Evolutionary conservation across 2,113 vertebrate species (phyloP).

Genomic region (Cheilinus undulatus): DNA sequence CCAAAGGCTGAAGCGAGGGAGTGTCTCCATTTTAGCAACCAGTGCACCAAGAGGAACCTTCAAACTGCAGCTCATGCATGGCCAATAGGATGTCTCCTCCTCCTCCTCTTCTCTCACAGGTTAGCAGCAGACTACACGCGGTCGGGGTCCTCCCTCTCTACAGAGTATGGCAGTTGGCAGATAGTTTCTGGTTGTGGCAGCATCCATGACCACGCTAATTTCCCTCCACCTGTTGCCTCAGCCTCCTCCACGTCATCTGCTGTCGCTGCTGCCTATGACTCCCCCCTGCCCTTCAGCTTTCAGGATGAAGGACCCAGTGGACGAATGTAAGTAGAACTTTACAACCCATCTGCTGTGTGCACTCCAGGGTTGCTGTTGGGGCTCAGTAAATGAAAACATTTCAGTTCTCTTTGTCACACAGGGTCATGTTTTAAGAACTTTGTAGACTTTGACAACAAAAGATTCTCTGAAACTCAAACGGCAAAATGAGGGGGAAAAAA

Average conservation of each 20-base stretch:
- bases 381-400: background rate
- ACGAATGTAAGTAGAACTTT: conserved; percentile 89
- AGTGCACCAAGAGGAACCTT: background rate
- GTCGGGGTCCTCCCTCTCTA: conserved; percentile 96
- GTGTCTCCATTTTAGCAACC: background rate
- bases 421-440: background rate
- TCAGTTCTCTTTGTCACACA: background rate
- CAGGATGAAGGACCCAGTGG: conserved; percentile 92
- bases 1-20: background rate
- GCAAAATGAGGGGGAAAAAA: too few species aligned
- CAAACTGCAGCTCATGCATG: background rate
- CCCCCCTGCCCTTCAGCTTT: conserved; percentile 94
- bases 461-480: too few species aligned
- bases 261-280: conserved; percentile 77
- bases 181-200: conserved; percentile 98
- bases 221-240: conserved; percentile 76
- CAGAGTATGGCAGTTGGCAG: conserved; percentile 99
- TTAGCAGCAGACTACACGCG: conserved; percentile 89
- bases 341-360: background rate
- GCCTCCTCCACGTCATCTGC: conserved; percentile 60
- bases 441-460: too few species aligned
- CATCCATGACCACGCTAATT: conserved; percentile 92
- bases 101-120: conserved; percentile 77
- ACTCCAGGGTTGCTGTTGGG: too few species aligned
- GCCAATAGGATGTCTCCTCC: background rate